Conservation (phyloP, 2,888 invertebrate genomes). For the Leistus spinibarbis region DNA sequence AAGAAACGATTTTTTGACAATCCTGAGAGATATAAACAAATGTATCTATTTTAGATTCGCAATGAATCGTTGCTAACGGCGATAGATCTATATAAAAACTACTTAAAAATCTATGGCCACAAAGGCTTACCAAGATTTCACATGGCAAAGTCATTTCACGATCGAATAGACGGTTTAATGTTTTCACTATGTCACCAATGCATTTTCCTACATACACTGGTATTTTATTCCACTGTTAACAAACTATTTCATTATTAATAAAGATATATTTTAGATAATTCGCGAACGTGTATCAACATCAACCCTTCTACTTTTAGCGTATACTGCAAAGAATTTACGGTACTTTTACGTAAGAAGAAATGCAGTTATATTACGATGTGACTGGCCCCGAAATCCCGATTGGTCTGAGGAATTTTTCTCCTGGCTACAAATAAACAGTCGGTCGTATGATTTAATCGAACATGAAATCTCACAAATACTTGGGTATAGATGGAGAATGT, state of each 20-base stretch:
- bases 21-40: not conserved
- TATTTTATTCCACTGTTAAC: constrained; percentile 50
- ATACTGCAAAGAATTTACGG: constrained; percentile 66
- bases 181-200: constrained; percentile 72
- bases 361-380: constrained; percentile 71
- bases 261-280: constrained; percentile 61
- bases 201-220: constrained; percentile 70
- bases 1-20: too few species aligned
- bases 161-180: constrained; percentile 71
- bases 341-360: constrained; percentile 71
- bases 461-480: constrained; percentile 72
- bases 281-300: constrained; percentile 79
- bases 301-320: constrained; percentile 73
- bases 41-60: constrained; percentile 54
- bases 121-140: constrained; percentile 70
- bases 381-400: constrained; percentile 70
- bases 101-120: constrained; percentile 70
- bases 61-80: constrained; percentile 61
- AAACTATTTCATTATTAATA: not conserved
- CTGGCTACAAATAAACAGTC: constrained; percentile 68
- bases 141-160: constrained; percentile 70
- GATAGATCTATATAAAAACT: constrained; percentile 67
- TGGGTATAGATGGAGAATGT: constrained; percentile 70
- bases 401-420: constrained; percentile 71
- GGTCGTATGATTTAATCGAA: constrained; percentile 69